phyloP scores from a whole-genome alignment of 1,140 invertebrate genomes.

The Aradophagus sp. region DNA sequence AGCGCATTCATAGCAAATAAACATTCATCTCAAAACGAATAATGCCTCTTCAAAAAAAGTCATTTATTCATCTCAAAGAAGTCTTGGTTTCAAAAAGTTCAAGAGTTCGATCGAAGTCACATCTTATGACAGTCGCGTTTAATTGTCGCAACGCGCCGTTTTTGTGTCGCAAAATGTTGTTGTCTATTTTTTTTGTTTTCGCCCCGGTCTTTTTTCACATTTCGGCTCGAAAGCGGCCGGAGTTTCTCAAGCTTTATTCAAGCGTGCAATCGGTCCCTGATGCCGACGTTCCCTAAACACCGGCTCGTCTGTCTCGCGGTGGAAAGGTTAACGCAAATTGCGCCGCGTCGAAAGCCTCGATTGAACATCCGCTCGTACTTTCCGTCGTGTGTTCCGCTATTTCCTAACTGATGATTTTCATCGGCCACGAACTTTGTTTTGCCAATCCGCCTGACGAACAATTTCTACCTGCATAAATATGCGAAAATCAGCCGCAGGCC shows the following conservation, averaged over 20 bases:
- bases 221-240: slow-evolving; percentile 34
- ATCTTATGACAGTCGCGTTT: too few relatives aligned
- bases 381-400: slow-evolving; percentile 16
- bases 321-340: slow-evolving; percentile 49
- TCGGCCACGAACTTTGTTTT: slow-evolving; percentile 26
- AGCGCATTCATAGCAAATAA: too few relatives aligned
- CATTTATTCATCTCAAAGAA: too few relatives aligned
- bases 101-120: too few relatives aligned
- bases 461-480: slow-evolving; percentile 14
- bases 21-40: too few relatives aligned
- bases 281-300: slow-evolving; percentile 52
- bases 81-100: too few relatives aligned
- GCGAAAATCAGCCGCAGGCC: slow-evolving; percentile 11
- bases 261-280: slow-evolving; percentile 48
- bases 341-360: slow-evolving; percentile 31
- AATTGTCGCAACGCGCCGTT: too few relatives aligned
- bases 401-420: slow-evolving; percentile 16
- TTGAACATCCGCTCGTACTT: slow-evolving; percentile 43
- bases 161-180: too few relatives aligned
- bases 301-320: slow-evolving; percentile 37
- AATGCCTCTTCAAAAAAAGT: too few relatives aligned
- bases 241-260: slow-evolving; percentile 53
- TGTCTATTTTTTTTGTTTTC: too few relatives aligned
- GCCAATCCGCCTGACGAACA: slow-evolving; percentile 8
- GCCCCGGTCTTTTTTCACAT: too few relatives aligned